These are phyloP conservation scores for Drosophila nigritarsus DNA, from an alignment of 2,888 invertebrate species.

Conservation along the genomic window DNA sequence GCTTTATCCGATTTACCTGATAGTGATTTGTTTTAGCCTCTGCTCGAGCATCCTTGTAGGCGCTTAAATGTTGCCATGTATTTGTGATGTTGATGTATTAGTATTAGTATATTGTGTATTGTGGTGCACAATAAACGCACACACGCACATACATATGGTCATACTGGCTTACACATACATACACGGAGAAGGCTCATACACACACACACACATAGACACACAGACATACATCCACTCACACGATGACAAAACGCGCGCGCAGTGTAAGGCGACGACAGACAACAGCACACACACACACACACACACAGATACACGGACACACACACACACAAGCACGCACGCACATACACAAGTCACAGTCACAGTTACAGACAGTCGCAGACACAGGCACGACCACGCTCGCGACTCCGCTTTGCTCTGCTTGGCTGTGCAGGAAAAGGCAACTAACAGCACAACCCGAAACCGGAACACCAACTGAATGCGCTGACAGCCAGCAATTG, in stretches of 20 bases:
- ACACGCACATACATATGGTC: conserved; percentile 55
- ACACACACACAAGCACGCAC: conserved; percentile 30
- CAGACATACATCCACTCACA: conserved; percentile 13
- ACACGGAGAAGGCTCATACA: conserved; percentile 31
- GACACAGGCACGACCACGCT: conserved; percentile 54
- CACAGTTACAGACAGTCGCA: conserved; percentile 46
- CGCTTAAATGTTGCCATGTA: conserved; percentile 48
- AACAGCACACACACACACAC: conserved; percentile 50
- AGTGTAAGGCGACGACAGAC: conserved; percentile 73
- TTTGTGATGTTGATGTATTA: conserved; percentile 21
- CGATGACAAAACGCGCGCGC: conserved; percentile 66
- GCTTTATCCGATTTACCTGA: conserved; percentile 54
- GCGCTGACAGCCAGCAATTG: conserved; percentile 72
- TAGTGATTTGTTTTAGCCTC: conserved; percentile 35
- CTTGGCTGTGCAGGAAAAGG: conserved; percentile 83
- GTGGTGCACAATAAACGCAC: conserved; percentile 55
- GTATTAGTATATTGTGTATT: conserved; percentile 50
- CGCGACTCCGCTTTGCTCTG: conserved; percentile 63
- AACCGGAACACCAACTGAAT: conserved; percentile 86
- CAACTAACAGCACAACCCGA: conserved; percentile 86
- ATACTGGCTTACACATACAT: conserved; percentile 54
- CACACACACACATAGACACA: conserved; percentile 31
- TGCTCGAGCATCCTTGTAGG: conserved; percentile 49
- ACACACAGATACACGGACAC: conserved; percentile 8
- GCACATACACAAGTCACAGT: conserved; percentile 33